Percentiles rank a stretch among this genome's conserved stretches.
phyloP scores from a whole-genome alignment of 2,113 vertebrate species.

The Pelusios castaneus region DNA sequence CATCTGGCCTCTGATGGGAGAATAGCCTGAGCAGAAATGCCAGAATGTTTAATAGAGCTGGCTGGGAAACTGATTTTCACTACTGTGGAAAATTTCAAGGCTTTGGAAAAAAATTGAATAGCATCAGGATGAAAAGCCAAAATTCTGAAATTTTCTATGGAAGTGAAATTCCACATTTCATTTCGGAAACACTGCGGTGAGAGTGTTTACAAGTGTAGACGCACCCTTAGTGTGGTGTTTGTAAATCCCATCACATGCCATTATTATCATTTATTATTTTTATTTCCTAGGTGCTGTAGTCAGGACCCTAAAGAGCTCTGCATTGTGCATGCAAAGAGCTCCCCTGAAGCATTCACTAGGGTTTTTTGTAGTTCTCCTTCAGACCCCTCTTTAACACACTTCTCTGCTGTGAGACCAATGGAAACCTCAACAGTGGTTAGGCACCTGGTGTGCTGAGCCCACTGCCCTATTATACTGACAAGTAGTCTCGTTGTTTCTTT shows the following conservation, averaged over 20 bases:
- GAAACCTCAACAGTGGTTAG: neutral
- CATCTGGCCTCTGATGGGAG: neutral
- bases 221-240: too few relatives aligned
- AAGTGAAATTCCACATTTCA: neutral
- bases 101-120: neutral
- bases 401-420: neutral
- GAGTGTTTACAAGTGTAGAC: neutral
- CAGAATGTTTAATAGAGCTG: neutral
- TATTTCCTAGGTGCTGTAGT: too few relatives aligned
- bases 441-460: rapidly evolving
- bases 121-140: neutral
- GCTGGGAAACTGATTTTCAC: neutral
- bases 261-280: too few relatives aligned
- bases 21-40: neutral
- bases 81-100: neutral
- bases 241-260: too few relatives aligned
- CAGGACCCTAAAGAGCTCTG: neutral
- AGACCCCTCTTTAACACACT: neutral
- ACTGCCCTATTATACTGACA: rapidly evolving
- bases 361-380: neutral
- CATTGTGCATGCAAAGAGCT: rapidly evolving
- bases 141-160: neutral
- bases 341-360: too few relatives aligned
- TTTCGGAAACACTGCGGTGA: neutral
- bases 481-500: rapidly evolving